Evolutionary conservation across 2,888 invertebrate genomes (phyloP).

Genomic region (Idaea dimidiata): DNA sequence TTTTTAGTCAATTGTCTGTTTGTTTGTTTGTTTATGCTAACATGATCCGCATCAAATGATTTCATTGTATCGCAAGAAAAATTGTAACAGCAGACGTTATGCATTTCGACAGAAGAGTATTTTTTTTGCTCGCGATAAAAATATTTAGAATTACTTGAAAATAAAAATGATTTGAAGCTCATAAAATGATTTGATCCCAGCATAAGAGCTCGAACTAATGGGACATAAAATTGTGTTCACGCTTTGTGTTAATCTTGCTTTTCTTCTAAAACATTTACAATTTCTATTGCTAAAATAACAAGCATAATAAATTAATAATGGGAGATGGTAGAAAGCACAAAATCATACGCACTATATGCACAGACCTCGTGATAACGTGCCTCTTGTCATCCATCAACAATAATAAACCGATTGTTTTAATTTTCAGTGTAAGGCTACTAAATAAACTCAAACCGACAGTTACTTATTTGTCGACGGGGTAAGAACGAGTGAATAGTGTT

Average conservation of each 20-base stretch:
- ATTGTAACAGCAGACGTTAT: no score
- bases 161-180: no score
- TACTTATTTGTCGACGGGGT: conserved; percentile 54
- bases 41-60: no score
- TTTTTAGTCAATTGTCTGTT: no score
- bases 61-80: no score
- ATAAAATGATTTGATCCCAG: no score
- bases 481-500: conserved; percentile 63
- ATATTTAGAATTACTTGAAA: no score
- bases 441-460: conserved; percentile 54
- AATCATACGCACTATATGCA: background rate
- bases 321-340: background rate
- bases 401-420: conserved; percentile 47
- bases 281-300: background rate
- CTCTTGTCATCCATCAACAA: conserved; percentile 11
- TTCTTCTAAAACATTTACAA: background rate
- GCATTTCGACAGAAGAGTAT: no score
- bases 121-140: no score
- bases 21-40: no score
- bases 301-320: background rate
- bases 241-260: background rate
- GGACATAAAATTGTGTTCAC: background rate
- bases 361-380: conserved; percentile 12
- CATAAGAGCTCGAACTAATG: background rate
- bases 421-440: conserved; percentile 74